phyloP scores from a whole-genome alignment of 2,888 invertebrate genomes.

The Electrophaes corylata region DNA sequence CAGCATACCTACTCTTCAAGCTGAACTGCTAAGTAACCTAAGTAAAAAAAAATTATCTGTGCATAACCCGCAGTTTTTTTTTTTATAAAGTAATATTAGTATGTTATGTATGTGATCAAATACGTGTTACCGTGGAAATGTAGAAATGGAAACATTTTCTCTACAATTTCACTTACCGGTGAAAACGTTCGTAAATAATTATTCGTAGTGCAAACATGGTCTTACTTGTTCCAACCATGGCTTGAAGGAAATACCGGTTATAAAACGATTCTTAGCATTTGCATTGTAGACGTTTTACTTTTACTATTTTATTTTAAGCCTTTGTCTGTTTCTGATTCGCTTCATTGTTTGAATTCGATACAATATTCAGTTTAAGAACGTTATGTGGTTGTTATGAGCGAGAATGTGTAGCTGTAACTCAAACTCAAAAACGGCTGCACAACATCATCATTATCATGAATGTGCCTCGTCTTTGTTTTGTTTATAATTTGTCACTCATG shows the following conservation, averaged over 20 bases:
- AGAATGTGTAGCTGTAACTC: not conserved
- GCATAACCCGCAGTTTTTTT: too few species aligned
- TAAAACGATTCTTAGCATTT: constrained; percentile 36
- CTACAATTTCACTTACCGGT: constrained; percentile 35
- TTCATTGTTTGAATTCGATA: constrained; percentile 25
- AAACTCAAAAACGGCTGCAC: too few species aligned
- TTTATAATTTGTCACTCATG: not conserved
- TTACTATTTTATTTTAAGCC: constrained; percentile 31
- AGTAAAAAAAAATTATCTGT: too few species aligned
- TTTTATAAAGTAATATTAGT: too few species aligned
- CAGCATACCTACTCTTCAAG: not conserved
- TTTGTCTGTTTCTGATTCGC: constrained; percentile 22
- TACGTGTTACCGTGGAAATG: constrained; percentile 17
- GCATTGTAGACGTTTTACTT: constrained; percentile 35
- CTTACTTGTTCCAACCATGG: constrained; percentile 16
- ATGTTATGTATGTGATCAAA: constrained; percentile 7
- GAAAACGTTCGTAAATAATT: constrained; percentile 29
- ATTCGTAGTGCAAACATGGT: constrained; percentile 22
- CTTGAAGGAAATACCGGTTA: constrained; percentile 27
- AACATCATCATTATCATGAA: too few species aligned
- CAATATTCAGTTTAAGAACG: not conserved
- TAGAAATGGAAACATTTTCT: constrained; percentile 32
- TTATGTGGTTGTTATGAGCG: not conserved
- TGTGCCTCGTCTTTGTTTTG: not conserved
- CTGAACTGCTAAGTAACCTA: not conserved